Base-by-base conservation (phyloP, 1,140 invertebrate genomes). In the Anoplolepis gracilipes region DNA sequence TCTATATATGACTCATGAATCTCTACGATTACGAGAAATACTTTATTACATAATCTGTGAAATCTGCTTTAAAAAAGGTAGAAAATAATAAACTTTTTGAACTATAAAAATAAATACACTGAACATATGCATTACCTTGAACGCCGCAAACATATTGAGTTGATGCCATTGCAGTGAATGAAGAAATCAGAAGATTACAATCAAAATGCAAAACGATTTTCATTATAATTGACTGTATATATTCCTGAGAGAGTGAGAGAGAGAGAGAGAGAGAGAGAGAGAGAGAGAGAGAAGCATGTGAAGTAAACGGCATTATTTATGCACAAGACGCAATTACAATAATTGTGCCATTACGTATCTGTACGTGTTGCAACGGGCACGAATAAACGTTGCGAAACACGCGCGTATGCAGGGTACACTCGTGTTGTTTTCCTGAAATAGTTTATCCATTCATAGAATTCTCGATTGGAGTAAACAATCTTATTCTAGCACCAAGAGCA, bases 131-230 rank as follows among this genome's bases (percentile, higher is more conserved):
- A 28, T 86, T 59, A 87, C 53, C 86, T 82, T 75, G 86, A 75
- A 42, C 28, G 53, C 55, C 67, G 42, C 77, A 28, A 70, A 10
- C 7, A 8, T 28, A 87, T 72, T 49, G 78, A 49, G 72, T 28
- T 36, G 19, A 42, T 25, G 61, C 28, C 53, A 25, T n/a, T 57
- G 42, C 22, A 76, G 57, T 5, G 42, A 36, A 19, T 57, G 82
- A 33, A 13, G 46, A 78, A 57, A 85, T 87, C 73, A 33, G 57
- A 22, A 78, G 85, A 87, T 85, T 84, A 87, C 36, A 49, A 53
- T 75, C 64, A n/a, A n/a, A n/a, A n/a, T n/a, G 75, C 75, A 78
- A 85, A 79, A 64, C 70, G 78, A 87, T 88, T 78, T 84, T 84
- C 62, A 70, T 87, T 84, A 72, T 84, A 72, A 88, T 84, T 72